Base-by-base conservation (phyloP, 2,113 vertebrate species). In the Salvelinus fontinalis region DNA sequence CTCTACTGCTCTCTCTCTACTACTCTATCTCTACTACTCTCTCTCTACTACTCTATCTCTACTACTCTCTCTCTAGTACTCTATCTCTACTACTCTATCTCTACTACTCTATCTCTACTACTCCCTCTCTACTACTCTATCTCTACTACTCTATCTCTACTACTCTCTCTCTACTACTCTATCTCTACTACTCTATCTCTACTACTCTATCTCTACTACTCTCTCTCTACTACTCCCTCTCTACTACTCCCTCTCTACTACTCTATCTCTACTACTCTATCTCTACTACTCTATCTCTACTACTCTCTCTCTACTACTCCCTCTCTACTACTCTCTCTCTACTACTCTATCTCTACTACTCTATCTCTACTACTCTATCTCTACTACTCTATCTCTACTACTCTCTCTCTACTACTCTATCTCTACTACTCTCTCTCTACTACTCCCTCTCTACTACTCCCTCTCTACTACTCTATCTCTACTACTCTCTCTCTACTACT, bases 1-100 rank as follows among this genome's bases (percentile, higher is more conserved):
- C 49, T 64, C 60, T 68, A 4, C 22, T 67, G 2, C 26, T 67
- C 26, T 9, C 13, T 26, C 64, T 27, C 24, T 5, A 12, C 26
- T 29, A 5, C 65, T 29, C 26, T 0, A 14, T 26, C 65, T 57
- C 27, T 75, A 27, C 62, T 70, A 6, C 6, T 22, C 64, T 76
- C 83, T 26, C 77, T 81, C 83, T 90, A 87, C 89, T 90, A 86
- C 85, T 79, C 51, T 70, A 82, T 31, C 84, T 82, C 72, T 80
- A 65, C 72, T 84, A 85, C 75, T 83, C 75, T 71, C 24, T 76
- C 77, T 77, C 75, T 68, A 7, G 13, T 14, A 3, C 49, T 24
- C 60, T 9, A 3, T 16, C 31, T 76, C 77, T 76, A 73, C 60
- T 7, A 8, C 1, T 12, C 2, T 20, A 20, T 67, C 31, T 31